Percentiles rank a stretch among this genome's conserved stretches.
Evolutionary conservation across 2,113 vertebrate genomes (phyloP).

Genomic region (Epinephelus moara): DNA sequence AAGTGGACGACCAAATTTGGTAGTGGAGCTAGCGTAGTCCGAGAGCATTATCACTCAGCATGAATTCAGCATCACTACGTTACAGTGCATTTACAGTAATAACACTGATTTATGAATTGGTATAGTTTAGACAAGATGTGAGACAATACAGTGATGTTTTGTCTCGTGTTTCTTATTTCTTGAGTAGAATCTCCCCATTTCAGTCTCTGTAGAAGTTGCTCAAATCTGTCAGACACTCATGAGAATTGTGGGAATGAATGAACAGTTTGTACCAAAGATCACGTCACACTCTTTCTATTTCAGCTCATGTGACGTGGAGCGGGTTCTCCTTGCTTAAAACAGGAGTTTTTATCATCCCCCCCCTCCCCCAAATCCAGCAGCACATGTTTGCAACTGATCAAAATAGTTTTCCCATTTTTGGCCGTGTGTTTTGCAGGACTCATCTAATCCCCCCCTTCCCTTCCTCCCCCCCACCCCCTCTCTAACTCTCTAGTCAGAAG

Average conservation of each 20-base stretch:
- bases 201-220: not conserved
- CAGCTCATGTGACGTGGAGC: not conserved
- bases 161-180: not conserved
- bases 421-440: conserved; percentile 78
- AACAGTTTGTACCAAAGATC: conserved; percentile 5
- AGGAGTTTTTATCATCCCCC: conserved; percentile 25
- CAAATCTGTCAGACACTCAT: not conserved
- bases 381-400: conserved; percentile 68
- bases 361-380: conserved; percentile 41
- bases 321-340: conserved; percentile 60
- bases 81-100: not conserved
- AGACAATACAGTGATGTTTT: not conserved
- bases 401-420: conserved; percentile 92
- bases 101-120: not conserved
- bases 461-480: conserved; percentile 25
- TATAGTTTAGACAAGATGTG: not conserved
- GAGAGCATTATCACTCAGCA: not conserved
- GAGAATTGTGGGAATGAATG: conserved; percentile 32
- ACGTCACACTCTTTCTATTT: conserved; percentile 53
- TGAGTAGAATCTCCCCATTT: not conserved
- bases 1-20: conserved; percentile 65
- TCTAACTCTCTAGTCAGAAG: conserved; percentile 59
- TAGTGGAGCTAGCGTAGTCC: conserved; percentile 33
- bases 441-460: conserved; percentile 67
- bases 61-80: not conserved